Base-by-base conservation (phyloP, 1,140 invertebrate genomes). In the Zaprionus inermis region DNA sequence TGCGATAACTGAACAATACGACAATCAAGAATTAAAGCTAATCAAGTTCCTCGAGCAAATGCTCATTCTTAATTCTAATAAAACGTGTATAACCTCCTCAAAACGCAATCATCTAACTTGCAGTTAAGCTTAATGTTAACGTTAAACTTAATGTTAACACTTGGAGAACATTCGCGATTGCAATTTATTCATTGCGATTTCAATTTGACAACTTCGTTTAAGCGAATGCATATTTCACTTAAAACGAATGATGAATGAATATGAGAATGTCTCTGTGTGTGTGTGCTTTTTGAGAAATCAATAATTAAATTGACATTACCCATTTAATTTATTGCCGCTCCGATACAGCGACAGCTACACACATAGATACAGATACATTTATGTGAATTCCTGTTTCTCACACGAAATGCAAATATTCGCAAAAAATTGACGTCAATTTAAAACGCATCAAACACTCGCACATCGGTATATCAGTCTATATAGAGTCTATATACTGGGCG, bases 381-480 rank as follows among this genome's bases (percentile, higher is more conserved):
- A 56, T 54, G 22, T 10, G 24, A 59, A 60, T 72, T 72, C 36
- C 65, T 68, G 51, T 73, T 68, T 68, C 68, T 71, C 67, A 55
- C 57, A 54, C 12, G 12, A 67, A 65, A 79, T 77, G 77, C 74
- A 79, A 77, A 73, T 69, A 41, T 49, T 56, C 58, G 20, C 36
- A 60, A 38, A 58, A 59, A 83, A 88, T 88, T 89, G 77, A 86
- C 67, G 72, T 89, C 64, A 88, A 88, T 88, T 88, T 78, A 89
- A 89, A 88, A 89, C 77, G 84, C 84, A 88, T 88, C 83, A 88
- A 63, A 59, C 60, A 72, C 30, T 30, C 38, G n/a, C 56, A 76
- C 41, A 68, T 54, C 44, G 20, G 11, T 66, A 64, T 49, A 64
- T 22, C 52, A 38, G 32, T 22, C 44, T 28, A 68, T 34, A 67